phyloP scores from a whole-genome alignment of 37 sponge, comb jelly and placozoan species.

The Aplysina aerophoba region DNA sequence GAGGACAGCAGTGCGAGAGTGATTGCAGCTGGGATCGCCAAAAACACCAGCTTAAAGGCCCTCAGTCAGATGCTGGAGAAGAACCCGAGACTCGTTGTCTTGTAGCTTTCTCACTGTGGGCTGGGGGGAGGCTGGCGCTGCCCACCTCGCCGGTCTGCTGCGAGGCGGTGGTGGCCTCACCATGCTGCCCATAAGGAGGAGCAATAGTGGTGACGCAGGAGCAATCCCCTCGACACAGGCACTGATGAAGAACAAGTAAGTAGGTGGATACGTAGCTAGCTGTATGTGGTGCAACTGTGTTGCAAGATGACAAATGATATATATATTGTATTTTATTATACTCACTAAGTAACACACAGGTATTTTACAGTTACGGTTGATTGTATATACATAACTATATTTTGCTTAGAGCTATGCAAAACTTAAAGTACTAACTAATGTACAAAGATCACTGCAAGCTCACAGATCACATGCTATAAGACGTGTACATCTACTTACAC shows the following conservation, averaged over 20 bases:
- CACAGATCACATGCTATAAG: too few species aligned
- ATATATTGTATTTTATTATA: too few species aligned
- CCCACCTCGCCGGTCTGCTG: constrained; percentile 42
- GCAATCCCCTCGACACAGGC: constrained; percentile 1
- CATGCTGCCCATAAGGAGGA: constrained; percentile 22
- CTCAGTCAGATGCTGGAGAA: constrained; percentile 32
- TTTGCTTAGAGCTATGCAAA: too few species aligned
- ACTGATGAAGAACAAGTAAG: constrained; percentile 26
- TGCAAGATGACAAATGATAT: background rate
- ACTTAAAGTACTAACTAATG: too few species aligned
- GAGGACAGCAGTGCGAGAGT: constrained; percentile 32
- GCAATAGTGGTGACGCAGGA: constrained; percentile 48
- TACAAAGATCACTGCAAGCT: too few species aligned
- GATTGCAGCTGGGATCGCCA: constrained; percentile 23
- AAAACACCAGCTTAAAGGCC: constrained; percentile 13
- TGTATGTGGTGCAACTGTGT: background rate
- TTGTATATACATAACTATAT: too few species aligned
- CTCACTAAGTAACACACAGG: background rate
- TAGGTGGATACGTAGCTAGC: background rate
- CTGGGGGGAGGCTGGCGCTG: constrained; percentile 50
- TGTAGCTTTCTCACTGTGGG: constrained; percentile 48
- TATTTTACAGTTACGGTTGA: too few species aligned
- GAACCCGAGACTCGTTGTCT: background rate
- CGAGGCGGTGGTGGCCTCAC: constrained; percentile 3
- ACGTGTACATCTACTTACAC: too few species aligned